Conservation (phyloP, 2,797 vertebrate genomes). For the Catostomus latipinnis region DNA sequence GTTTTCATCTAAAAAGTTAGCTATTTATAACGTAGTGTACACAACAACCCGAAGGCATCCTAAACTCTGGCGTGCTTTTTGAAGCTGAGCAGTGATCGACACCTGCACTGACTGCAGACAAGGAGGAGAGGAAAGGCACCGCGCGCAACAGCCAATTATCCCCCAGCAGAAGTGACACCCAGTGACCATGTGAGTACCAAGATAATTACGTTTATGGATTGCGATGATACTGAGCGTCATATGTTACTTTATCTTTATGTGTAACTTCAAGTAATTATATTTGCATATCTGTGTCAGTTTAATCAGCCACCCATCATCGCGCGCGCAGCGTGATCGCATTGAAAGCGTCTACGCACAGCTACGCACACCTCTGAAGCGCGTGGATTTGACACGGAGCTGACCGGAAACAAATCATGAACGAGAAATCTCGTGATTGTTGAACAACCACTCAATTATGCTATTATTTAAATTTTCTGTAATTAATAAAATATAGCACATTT, state of each 20-base stretch:
- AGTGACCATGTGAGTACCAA: conserved; percentile 77
- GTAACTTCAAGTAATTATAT: conserved; percentile 45
- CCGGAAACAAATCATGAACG: background rate
- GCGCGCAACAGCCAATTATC: conserved; percentile 67
- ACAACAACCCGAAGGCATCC: conserved; percentile 70
- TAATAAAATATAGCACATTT: background rate
- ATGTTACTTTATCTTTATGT: conserved; percentile 29
- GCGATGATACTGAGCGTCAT: conserved; percentile 21
- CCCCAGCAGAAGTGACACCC: conserved; percentile 66
- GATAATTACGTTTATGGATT: conserved; percentile 60
- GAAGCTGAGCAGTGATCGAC: conserved; percentile 71
- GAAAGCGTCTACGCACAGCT: background rate
- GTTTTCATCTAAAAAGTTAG: conserved; percentile 79
- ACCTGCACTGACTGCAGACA: conserved; percentile 63
- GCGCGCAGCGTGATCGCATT: conserved; percentile 5
- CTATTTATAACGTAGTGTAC: conserved; percentile 80
- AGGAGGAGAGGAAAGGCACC: conserved; percentile 62
- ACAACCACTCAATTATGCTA: background rate
- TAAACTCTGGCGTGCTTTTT: conserved; percentile 67
- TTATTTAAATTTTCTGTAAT: background rate
- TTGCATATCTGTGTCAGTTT: conserved; percentile 41
- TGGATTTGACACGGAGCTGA: background rate
- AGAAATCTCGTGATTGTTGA: background rate
- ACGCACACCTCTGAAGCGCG: conserved; percentile 9
- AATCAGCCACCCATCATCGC: conserved; percentile 5